Evolutionary conservation across 1,140 invertebrate genomes (phyloP).

Genomic region (Leptinotarsa defecta): DNA sequence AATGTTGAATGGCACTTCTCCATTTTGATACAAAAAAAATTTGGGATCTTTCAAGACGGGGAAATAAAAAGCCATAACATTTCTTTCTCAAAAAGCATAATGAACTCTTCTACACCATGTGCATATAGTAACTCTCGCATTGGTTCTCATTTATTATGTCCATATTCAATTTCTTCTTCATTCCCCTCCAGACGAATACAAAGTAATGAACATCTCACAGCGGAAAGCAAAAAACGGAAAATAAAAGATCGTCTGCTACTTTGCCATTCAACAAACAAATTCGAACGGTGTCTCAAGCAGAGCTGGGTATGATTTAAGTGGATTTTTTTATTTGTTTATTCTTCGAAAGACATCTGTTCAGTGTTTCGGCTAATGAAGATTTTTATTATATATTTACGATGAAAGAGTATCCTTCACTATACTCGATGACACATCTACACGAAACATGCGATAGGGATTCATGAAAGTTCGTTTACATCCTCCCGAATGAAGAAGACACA

Average conservation of each 20-base stretch:
- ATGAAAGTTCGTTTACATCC: no score
- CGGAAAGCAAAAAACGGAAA: constrained; percentile 1
- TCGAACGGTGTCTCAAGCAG: neutral
- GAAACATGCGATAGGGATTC: neutral
- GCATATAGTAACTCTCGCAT: no score
- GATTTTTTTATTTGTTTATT: constrained; percentile 3
- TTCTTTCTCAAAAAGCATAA: no score
- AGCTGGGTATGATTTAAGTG: neutral
- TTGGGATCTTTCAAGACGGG: no score
- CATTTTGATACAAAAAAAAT: no score
- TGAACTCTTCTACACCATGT: no score
- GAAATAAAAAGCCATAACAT: no score
- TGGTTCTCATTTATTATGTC: no score
- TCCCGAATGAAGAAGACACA: no score
- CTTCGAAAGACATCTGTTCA: neutral
- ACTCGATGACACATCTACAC: neutral
- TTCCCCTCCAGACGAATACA: neutral
- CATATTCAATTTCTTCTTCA: no score
- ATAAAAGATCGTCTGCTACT: neutral
- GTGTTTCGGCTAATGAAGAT: constrained; percentile 1
- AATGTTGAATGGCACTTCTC: no score
- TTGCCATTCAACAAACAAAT: neutral
- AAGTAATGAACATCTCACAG: neutral
- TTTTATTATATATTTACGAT: neutral
- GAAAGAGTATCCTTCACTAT: neutral